Evolutionary conservation across 2,888 invertebrate genomes (phyloP).

Genomic region (Andrena flavipes): DNA sequence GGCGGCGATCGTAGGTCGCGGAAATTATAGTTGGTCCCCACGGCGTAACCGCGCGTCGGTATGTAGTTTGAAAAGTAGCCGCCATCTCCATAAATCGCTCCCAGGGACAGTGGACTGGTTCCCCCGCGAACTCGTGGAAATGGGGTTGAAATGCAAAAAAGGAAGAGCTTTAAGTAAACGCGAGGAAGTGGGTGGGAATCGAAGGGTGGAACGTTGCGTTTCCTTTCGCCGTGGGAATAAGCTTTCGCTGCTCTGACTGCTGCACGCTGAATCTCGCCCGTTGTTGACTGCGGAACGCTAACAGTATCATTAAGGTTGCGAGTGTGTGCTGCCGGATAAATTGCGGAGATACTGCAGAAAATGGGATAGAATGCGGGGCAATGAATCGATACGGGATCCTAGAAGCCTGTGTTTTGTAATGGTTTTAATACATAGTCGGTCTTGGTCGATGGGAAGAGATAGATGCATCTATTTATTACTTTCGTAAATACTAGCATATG

Average conservation of each 20-base stretch:
- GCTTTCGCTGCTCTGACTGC: not conserved
- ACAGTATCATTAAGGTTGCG: slow-evolving; percentile 20
- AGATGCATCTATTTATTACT: not conserved
- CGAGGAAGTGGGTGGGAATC: not conserved
- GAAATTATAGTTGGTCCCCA: slow-evolving; percentile 71
- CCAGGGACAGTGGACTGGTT: slow-evolving; percentile 25
- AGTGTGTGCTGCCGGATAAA: slow-evolving; percentile 25
- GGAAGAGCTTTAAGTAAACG: slow-evolving; percentile 1
- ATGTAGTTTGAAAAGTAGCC: slow-evolving; percentile 70
- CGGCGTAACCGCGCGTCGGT: slow-evolving; percentile 21
- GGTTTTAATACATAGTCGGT: not conserved
- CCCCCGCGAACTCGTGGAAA: slow-evolving; percentile 20
- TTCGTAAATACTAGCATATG: too few species aligned
- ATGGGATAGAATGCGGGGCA: not conserved
- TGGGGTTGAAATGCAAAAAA: slow-evolving; percentile 28
- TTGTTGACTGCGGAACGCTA: not conserved
- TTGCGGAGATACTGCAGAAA: slow-evolving; percentile 20
- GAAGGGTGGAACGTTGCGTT: slow-evolving; percentile 7
- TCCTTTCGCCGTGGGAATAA: slow-evolving; percentile 1
- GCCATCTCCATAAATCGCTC: slow-evolving; percentile 70
- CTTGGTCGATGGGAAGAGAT: too few species aligned
- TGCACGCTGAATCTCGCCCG: not conserved
- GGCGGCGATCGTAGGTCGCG: slow-evolving; percentile 68
- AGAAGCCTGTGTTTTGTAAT: not conserved
- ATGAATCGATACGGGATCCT: not conserved